These are phyloP conservation scores for Pterostichus madidus DNA, from an alignment of 2,888 invertebrate species.

Conservation along the genomic window DNA sequence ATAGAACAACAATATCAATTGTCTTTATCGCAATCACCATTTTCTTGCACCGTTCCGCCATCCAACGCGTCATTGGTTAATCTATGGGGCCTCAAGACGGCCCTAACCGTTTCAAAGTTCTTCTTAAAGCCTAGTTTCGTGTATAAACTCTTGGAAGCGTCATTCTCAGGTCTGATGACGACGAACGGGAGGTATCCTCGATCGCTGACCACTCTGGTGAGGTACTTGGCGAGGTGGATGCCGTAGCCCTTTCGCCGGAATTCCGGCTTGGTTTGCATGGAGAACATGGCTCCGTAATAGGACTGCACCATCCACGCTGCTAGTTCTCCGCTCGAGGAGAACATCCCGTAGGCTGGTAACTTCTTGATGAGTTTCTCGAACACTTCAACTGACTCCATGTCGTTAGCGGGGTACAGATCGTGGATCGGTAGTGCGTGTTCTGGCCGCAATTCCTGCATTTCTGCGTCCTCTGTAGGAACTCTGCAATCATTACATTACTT, in stretches of 20 bases:
- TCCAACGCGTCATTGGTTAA: constrained; percentile 34
- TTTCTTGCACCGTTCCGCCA: constrained; percentile 53
- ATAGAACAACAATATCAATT: constrained; percentile 61
- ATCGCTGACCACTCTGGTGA: constrained; percentile 83
- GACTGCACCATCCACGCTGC: constrained; percentile 96
- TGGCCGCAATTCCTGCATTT: constrained; percentile 86
- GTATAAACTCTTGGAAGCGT: constrained; percentile 91
- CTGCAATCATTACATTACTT: constrained; percentile 67
- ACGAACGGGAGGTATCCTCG: constrained; percentile 92
- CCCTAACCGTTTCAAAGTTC: constrained; percentile 89
- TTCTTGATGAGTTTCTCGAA: constrained; percentile 89
- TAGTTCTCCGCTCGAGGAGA: constrained; percentile 84
- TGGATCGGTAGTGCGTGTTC: constrained; percentile 91
- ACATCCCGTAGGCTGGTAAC: constrained; percentile 90
- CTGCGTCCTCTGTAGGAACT: constrained; percentile 81
- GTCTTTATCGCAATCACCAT: constrained; percentile 64
- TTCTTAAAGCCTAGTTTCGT: constrained; percentile 90
- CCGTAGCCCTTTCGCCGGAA: constrained; percentile 81
- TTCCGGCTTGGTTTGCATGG: constrained; percentile 87
- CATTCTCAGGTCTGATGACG: constrained; percentile 92
- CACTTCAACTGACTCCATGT: constrained; percentile 91
- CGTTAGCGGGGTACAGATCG: constrained; percentile 92
- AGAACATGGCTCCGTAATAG: constrained; percentile 95
- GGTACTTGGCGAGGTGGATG: constrained; percentile 84
- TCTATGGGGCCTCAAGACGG: constrained; percentile 83